phyloP scores from a whole-genome alignment of 2,797 vertebrate species.

The Spheniscus humboldti region DNA sequence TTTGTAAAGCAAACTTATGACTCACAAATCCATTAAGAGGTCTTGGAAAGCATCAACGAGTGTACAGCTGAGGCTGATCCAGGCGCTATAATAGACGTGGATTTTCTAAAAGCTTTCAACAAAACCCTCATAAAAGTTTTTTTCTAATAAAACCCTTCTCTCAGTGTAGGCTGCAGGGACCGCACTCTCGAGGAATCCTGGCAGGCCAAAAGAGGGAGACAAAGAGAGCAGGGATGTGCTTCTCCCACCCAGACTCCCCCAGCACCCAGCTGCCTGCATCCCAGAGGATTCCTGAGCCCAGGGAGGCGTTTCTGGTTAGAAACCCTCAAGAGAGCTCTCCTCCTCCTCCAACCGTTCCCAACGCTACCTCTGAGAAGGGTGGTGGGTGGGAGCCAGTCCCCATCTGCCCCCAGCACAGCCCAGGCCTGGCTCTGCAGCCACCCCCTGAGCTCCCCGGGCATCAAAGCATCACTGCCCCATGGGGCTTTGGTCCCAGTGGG shows the following conservation, averaged over 20 bases:
- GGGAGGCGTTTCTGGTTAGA: not conserved
- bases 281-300: not conserved
- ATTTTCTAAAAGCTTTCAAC: not conserved
- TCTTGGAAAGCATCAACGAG: not conserved
- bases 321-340: not conserved
- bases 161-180: accelerated
- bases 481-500: not conserved
- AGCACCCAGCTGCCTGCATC: not conserved
- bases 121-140: not conserved
- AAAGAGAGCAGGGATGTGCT: not conserved
- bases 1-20: not conserved
- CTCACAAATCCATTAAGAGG: not conserved
- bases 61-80: not conserved
- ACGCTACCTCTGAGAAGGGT: not conserved
- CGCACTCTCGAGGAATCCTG: not conserved
- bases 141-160: not conserved
- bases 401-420: too few species aligned
- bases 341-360: not conserved
- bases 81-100: accelerated
- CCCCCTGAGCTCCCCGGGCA: not conserved
- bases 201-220: not conserved
- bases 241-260: not conserved
- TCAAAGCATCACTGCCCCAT: accelerated
- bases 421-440: not conserved
- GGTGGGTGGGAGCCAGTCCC: not conserved